Evolutionary conservation across 2,888 invertebrate species (phyloP).

Genomic region (Oscheius sp.): DNA sequence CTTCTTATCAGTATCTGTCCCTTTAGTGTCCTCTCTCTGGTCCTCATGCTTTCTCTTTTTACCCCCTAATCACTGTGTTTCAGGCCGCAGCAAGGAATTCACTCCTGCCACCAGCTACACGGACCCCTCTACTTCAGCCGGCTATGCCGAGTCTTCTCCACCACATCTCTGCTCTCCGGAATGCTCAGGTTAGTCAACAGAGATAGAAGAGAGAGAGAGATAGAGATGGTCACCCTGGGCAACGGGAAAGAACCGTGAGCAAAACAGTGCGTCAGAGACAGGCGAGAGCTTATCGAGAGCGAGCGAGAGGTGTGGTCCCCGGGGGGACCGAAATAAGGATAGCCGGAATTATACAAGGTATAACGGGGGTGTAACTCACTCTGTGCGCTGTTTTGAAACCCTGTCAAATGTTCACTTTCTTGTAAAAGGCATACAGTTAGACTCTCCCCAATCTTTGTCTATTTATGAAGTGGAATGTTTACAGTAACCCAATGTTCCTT

Average conservation of each 20-base stretch:
- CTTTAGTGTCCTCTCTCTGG: not conserved
- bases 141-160: slow-evolving; percentile 57
- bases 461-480: too few species aligned
- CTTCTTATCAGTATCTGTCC: not conserved
- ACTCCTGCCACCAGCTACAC: slow-evolving; percentile 28
- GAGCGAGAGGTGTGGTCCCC: slow-evolving; percentile 2
- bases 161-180: slow-evolving; percentile 50
- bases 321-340: not conserved
- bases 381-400: too few species aligned
- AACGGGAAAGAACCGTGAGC: slow-evolving; percentile 27
- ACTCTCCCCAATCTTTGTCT: too few species aligned
- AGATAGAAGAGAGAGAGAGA: not conserved
- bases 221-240: not conserved
- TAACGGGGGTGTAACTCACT: too few species aligned
- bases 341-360: too few species aligned
- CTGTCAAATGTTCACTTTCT: too few species aligned
- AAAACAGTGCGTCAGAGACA: slow-evolving; percentile 32
- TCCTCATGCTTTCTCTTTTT: not conserved
- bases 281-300: slow-evolving; percentile 18
- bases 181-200: slow-evolving; percentile 47
- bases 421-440: too few species aligned
- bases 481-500: too few species aligned
- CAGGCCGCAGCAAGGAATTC: slow-evolving; percentile 37
- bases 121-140: slow-evolving; percentile 34
- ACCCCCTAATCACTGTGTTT: not conserved